Conservation (phyloP, 2,888 invertebrate genomes). For the Pammene fasciana region DNA sequence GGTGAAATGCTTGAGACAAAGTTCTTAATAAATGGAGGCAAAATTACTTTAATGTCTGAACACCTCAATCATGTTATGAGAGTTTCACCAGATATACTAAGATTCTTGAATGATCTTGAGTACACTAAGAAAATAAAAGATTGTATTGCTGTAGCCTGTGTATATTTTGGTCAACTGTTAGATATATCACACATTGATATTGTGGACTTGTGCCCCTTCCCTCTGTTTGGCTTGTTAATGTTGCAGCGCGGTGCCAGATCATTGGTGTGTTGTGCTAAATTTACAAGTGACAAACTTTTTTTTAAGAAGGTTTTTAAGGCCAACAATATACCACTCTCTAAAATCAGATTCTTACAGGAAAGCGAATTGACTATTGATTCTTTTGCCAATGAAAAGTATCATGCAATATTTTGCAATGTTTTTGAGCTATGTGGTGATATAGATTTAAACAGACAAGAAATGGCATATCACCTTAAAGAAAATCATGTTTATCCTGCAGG, state of each 20-base stretch:
- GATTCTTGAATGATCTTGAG: conserved; percentile 79
- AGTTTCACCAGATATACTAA: conserved; percentile 64
- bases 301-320: conserved; percentile 68
- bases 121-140: conserved; percentile 69
- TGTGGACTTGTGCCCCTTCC: conserved; percentile 85
- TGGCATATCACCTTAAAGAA: conserved; percentile 59
- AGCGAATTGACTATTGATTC: conserved; percentile 59
- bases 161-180: conserved; percentile 68
- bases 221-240: conserved; percentile 84
- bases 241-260: conserved; percentile 76
- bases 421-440: conserved; percentile 84
- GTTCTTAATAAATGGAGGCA: conserved; percentile 69
- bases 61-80: conserved; percentile 53
- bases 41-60: conserved; percentile 61
- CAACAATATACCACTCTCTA: conserved; percentile 68
- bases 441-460: conserved; percentile 62
- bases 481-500: conserved; percentile 71
- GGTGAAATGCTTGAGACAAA: conserved; percentile 61
- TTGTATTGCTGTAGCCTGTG: conserved; percentile 64
- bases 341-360: conserved; percentile 66
- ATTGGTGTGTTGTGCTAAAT: conserved; percentile 73
- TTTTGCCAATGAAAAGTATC: conserved; percentile 67
- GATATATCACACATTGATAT: conserved; percentile 66
- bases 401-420: conserved; percentile 81
- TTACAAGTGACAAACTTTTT: conserved; percentile 66